Evolutionary conservation across 2,888 invertebrate genomes (phyloP), one percentile per base, ranked within the genome.

Genomic region (Baccha elongata): DNA sequence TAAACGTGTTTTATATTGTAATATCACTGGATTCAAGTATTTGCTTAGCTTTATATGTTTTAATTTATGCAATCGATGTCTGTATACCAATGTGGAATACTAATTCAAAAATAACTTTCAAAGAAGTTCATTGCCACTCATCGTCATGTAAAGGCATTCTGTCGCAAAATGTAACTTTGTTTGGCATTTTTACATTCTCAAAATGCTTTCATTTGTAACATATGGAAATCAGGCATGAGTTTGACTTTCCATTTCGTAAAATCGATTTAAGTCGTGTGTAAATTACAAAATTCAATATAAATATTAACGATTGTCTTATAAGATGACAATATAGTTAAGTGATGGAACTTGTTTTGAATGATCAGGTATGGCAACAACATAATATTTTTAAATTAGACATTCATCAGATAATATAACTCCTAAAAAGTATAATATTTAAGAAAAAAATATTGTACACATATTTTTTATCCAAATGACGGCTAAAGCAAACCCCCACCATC

Each of bases 41-140:
- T n/a, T n/a, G 35, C 10, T 55, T 13, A 2, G n/a, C n/a, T 1
- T 55, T 37, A 13, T 6, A 8, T 6, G 10, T 26, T 10, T 42
- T 11, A 42, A 42, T 42, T 10, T 40, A 32, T 15, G 21, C 37
- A 6, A 21, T 7, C 32, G 6, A n/a, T 26, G 23, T 10, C 3
- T n/a, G 11, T 7, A 21, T 35, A 29, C 19, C 37, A 44, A 15
- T 58, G 8, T 26, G 58, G 74, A 50, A 74, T 74, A 67, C 50
- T 67, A 67, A 74, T 58, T 29, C n/a, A 10, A 29, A 8, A 7
- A 15, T 26, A 17, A 35, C 64, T 64, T 65, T 73, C 65, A 15
- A 55, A 48, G 15, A 37, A 55, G 65, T 73, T 48, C 55, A 65
- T 67, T 58, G 55, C 8, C 42, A 15, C 10, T 10, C 13, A 44